Evolutionary conservation across 2,797 vertebrate genomes (phyloP).

Genomic region (Danio aesculapii): DNA sequence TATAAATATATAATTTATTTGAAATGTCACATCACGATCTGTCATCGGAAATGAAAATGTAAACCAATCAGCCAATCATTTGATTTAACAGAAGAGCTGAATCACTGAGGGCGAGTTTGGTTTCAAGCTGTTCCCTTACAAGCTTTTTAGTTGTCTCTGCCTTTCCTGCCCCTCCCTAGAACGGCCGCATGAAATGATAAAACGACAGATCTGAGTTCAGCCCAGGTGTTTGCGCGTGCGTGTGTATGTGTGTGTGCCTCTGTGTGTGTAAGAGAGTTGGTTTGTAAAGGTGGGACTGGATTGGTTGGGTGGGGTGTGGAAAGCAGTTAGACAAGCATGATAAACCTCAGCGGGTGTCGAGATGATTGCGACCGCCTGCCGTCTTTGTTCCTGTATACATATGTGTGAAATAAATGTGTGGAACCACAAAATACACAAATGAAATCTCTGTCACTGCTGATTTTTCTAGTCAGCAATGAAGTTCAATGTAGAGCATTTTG

Average conservation of each 20-base stretch:
- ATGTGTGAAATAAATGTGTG: conserved; percentile 16
- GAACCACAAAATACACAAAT: not conserved
- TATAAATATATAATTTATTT: conserved; percentile 2
- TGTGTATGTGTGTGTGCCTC: not conserved
- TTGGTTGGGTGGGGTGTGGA: conserved; percentile 48
- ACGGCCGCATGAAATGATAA: conserved; percentile 52
- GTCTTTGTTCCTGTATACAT: conserved; percentile 27
- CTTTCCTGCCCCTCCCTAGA: conserved; percentile 59
- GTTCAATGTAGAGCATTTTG: too few relatives aligned
- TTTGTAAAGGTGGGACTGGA: conserved; percentile 35
- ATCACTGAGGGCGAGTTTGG: conserved; percentile 22
- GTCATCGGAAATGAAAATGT: conserved; percentile 9
- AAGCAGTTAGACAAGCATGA: conserved; percentile 46
- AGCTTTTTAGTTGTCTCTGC: conserved; percentile 49
- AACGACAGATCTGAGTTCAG: conserved; percentile 37
- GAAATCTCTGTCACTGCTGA: too few relatives aligned
- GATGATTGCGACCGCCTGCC: conserved; percentile 18
- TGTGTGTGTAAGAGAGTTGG: conserved; percentile 2
- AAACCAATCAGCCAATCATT: conserved; percentile 23
- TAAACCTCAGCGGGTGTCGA: conserved; percentile 45
- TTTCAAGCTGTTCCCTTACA: conserved; percentile 33
- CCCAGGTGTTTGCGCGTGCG: conserved; percentile 23
- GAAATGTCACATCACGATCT: not conserved
- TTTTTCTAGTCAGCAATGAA: too few relatives aligned
- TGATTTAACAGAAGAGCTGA: conserved; percentile 39